phyloP scores from a whole-genome alignment of 2,113 vertebrate genomes.

The Malurus melanocephalus region DNA sequence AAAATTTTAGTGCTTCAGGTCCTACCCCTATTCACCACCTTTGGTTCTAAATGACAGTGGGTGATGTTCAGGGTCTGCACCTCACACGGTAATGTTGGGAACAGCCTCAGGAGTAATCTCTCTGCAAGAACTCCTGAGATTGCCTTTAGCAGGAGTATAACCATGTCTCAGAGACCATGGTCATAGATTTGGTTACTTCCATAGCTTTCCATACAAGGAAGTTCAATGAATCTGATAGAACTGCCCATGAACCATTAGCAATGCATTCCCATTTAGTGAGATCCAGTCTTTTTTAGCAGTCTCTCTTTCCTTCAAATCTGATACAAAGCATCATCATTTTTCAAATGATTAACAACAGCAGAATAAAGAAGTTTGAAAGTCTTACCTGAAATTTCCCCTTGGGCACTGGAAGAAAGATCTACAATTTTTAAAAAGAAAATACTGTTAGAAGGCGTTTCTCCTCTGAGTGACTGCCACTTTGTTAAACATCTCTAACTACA shows the following conservation, averaged over 20 bases:
- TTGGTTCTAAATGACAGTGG: not conserved
- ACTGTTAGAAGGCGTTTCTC: not conserved
- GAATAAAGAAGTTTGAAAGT: not conserved
- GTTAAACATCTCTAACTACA: not conserved
- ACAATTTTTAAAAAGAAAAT: not conserved
- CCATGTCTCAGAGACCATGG: not conserved
- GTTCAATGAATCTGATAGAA: not conserved
- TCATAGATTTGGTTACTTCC: not conserved
- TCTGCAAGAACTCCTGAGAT: not conserved
- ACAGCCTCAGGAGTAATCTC: not conserved
- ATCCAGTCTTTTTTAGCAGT: rapidly evolving
- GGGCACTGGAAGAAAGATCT: conserved; percentile 12
- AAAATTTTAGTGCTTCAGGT: not conserved
- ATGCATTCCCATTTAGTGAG: not conserved
- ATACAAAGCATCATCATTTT: not conserved
- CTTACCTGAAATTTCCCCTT: not conserved
- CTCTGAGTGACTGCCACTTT: not conserved
- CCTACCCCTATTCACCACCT: rapidly evolving
- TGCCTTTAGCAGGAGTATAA: not conserved
- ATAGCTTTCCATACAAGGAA: not conserved
- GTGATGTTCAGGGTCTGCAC: not conserved
- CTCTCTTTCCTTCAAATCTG: not conserved
- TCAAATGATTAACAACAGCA: not conserved
- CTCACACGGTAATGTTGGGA: rapidly evolving
- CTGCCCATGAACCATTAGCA: not conserved